A percentile compares a stretch with the other conserved stretches of the same genome.
Conservation (phyloP, 2,888 invertebrate species). For the Spisula solida region DNA sequence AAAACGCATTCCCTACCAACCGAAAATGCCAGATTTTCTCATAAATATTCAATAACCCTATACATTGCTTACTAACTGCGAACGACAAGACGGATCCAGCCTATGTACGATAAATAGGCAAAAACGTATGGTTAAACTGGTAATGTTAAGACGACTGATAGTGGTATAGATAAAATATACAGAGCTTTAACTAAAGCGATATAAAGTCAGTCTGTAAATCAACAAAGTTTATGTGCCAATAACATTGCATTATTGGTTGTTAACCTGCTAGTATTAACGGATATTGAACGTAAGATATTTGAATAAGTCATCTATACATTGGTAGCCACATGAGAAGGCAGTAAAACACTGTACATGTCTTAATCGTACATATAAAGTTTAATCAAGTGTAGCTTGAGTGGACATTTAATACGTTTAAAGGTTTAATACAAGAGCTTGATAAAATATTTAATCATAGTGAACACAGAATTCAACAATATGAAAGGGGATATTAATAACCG, state of each 20-base stretch:
- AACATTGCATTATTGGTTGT: constrained; percentile 32
- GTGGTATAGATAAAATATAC: neutral
- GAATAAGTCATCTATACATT: constrained; percentile 31
- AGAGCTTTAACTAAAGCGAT: neutral
- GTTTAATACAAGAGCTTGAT: neutral
- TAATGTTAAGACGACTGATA: neutral
- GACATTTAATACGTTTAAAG: constrained; percentile 36
- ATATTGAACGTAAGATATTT: constrained; percentile 42
- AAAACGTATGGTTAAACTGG: neutral
- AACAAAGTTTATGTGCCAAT: constrained; percentile 28
- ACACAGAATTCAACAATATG: constrained; percentile 6
- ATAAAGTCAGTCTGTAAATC: constrained; percentile 13
- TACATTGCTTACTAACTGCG: neutral
- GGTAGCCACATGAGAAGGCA: neutral
- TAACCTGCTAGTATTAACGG: constrained; percentile 32
- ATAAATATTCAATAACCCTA: neutral
- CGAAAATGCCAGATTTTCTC: neutral
- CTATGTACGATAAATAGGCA: neutral
- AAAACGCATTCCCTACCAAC: neutral
- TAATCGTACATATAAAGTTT: constrained; percentile 11
- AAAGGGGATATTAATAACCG: constrained; percentile 22
- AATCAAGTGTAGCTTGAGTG: constrained; percentile 8
- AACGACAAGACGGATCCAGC: neutral
- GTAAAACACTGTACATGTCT: neutral
- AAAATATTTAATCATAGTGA: constrained; percentile 20